Evolutionary conservation across 2,113 vertebrate genomes (phyloP).

Genomic region (Cairina moschata): DNA sequence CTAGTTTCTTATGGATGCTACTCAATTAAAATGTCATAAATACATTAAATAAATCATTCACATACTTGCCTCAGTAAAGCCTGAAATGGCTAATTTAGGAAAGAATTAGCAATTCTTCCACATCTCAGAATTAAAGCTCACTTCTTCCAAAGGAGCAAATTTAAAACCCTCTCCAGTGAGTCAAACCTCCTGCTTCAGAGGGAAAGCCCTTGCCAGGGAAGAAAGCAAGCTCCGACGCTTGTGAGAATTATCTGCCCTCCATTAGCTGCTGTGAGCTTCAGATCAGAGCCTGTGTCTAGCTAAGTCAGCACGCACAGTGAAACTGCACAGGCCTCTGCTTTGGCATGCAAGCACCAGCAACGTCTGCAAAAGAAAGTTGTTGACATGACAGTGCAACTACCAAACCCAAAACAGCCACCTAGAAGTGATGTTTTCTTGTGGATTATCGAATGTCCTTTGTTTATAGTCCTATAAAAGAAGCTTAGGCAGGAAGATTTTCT

Average conservation of each 20-base stretch:
- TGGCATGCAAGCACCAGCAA: background rate
- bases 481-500: background rate
- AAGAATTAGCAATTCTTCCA: background rate
- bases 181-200: background rate
- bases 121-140: background rate
- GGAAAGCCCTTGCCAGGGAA: background rate
- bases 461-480: background rate
- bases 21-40: background rate
- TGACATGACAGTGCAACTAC: conserved; percentile 20
- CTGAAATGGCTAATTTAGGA: background rate
- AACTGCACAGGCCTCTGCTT: background rate
- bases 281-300: background rate
- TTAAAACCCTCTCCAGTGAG: background rate
- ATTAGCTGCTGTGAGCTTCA: background rate
- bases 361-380: conserved; percentile 11
- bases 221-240: fast-evolving
- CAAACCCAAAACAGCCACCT: conserved; percentile 26
- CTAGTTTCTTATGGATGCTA: background rate
- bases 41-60: background rate
- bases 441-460: background rate
- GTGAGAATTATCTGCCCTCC: background rate
- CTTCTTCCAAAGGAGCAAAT: background rate
- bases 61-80: background rate
- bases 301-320: background rate
- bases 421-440: background rate